Base-by-base conservation (phyloP, 1,140 invertebrate species). In the Heterodera carotae region DNA sequence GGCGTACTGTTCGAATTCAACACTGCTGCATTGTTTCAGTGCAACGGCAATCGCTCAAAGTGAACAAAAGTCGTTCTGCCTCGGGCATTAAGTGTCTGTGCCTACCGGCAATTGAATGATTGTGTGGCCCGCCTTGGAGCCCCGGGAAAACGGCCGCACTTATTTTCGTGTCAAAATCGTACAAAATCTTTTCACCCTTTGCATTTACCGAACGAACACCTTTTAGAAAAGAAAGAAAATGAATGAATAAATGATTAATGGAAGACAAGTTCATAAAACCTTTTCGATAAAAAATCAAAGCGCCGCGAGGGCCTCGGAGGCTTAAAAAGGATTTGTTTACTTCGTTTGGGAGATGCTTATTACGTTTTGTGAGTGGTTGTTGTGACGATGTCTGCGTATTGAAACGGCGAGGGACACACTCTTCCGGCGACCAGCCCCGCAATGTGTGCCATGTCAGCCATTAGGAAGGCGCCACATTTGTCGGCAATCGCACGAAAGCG, bases 361-460 rank as follows among this genome's bases (percentile, higher is more conserved):
- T 59, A 76, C 73, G 78, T 80, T 56, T 79, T 79, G 25, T 79
- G 78, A 12, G 78, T 79, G 3, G 78, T 79, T 25, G 78, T 79
- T 25, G 78, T 80, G 8, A 98, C 96, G 85, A 99, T 91, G 89
- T 99, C 95, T 84, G 93, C 93, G 85, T 93, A 93, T 84, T 95
- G 92, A 88, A 98, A 97, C 0, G 96, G 96, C 88, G 92, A 93
- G 18, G 95, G 93, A 69, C 93, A 93, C 6, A 95, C 85, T 66
- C 92, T 92, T 81, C 94, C 93, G 66, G 95, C 93, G 2, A 98
- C 94, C 36, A 97, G 89, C 27, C 95, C 95, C 80, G 93, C 92
- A 67, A 98, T 92, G 88, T 97, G 95, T 18, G 95, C 93, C 94
- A 98, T 98, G 88, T 98, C 96, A 60, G 94, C 92, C 90, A 97